Percentiles rank a stretch among this genome's conserved stretches.
Conservation (phyloP, 1,140 invertebrate genomes). For the Matsumurasca onukii region DNA sequence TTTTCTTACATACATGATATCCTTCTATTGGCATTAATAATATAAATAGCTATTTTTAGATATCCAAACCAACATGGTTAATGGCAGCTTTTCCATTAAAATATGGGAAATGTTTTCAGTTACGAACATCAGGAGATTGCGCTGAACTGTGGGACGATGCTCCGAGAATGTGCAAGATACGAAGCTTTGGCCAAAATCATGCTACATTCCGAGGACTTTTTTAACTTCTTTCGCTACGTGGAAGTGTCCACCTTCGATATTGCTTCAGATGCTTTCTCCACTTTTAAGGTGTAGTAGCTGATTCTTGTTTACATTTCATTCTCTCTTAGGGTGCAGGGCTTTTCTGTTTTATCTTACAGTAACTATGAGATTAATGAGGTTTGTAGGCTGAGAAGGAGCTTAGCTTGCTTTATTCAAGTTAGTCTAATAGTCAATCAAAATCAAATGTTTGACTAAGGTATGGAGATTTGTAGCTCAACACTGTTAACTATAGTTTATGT, state of each 20-base stretch:
- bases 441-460: no score
- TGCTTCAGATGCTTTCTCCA: slow-evolving; percentile 99
- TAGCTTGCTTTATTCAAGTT: no score
- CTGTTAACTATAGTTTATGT: no score
- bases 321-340: background rate
- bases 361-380: slow-evolving; percentile 28
- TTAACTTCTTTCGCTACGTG: slow-evolving; percentile 99
- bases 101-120: slow-evolving; percentile 64
- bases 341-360: slow-evolving; percentile 10
- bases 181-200: slow-evolving; percentile 98
- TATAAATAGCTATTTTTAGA: no score
- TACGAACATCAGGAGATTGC: slow-evolving; percentile 99
- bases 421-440: no score
- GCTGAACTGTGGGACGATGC: slow-evolving; percentile 98
- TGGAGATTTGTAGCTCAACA: no score
- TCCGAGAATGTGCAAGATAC: slow-evolving; percentile 96
- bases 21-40: no score
- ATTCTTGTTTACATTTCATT: slow-evolving; percentile 37
- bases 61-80: no score
- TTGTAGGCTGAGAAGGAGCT: no score
- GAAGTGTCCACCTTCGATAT: slow-evolving; percentile 99
- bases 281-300: slow-evolving; percentile 85
- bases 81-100: no score
- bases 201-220: slow-evolving; percentile 97
- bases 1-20: no score